phyloP scores from a whole-genome alignment of 2,113 vertebrate species.

The Cairina moschata region DNA sequence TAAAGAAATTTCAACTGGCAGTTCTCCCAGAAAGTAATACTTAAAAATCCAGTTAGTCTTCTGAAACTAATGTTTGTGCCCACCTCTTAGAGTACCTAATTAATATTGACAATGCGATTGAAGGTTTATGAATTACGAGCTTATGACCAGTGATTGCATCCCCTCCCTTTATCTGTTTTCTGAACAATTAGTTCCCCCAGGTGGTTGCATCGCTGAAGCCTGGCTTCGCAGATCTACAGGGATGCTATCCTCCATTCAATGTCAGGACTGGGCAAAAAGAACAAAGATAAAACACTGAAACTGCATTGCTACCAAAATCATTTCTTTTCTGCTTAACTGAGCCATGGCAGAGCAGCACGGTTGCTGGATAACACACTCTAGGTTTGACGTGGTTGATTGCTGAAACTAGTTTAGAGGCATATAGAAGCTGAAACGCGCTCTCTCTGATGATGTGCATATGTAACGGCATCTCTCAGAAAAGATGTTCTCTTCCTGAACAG shows the following conservation, averaged over 20 bases:
- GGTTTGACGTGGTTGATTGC: not conserved
- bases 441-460: not conserved
- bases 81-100: not conserved
- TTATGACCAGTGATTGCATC: not conserved
- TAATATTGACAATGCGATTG: not conserved
- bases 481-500: not conserved
- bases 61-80: not conserved
- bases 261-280: not conserved
- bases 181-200: constrained; percentile 46
- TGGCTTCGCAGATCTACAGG: not conserved
- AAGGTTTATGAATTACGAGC: not conserved
- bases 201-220: not conserved
- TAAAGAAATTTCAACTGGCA: constrained; percentile 3
- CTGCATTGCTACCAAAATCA: not conserved
- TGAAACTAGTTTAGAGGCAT: not conserved
- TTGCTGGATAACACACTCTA: not conserved
- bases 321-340: not conserved
- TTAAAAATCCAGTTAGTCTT: not conserved
- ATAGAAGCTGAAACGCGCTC: not conserved
- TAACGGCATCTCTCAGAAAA: not conserved
- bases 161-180: not conserved
- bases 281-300: not conserved
- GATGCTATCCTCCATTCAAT: not conserved
- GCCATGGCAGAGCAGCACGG: not conserved
- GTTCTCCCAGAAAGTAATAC: not conserved